Evolutionary conservation across 2,888 invertebrate genomes (phyloP).

Genomic region (Phengaris arion): DNA sequence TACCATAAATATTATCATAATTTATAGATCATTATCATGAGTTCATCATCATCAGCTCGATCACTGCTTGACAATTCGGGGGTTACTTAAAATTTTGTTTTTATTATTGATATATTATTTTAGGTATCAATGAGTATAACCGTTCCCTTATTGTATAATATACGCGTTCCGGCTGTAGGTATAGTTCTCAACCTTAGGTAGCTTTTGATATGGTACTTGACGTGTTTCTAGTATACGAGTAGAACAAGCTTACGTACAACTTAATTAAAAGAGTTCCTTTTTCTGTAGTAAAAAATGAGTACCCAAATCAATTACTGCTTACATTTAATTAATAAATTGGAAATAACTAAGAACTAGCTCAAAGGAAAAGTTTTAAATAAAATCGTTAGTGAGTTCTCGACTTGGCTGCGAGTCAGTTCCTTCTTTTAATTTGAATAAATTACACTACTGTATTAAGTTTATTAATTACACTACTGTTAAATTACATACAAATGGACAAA

Average conservation of each 20-base stretch:
- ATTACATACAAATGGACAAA: constrained; percentile 13
- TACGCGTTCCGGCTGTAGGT: too few relatives aligned
- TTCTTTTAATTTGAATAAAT: constrained; percentile 23
- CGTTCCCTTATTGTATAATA: too few relatives aligned
- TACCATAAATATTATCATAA: too few relatives aligned
- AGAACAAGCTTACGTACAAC: neutral
- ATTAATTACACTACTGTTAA: neutral
- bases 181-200: neutral
- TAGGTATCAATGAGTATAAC: too few relatives aligned
- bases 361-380: constrained; percentile 26
- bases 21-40: too few relatives aligned
- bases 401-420: constrained; percentile 12
- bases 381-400: constrained; percentile 25
- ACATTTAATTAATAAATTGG: constrained; percentile 22
- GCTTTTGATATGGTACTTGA: neutral
- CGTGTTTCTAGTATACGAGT: neutral
- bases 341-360: constrained; percentile 17
- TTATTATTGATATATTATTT: too few relatives aligned
- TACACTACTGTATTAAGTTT: neutral
- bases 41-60: too few relatives aligned
- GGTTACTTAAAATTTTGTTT: too few relatives aligned
- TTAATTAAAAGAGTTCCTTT: neutral
- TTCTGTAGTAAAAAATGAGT: neutral
- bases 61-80: too few relatives aligned
- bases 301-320: constrained; percentile 12